phyloP scores from a whole-genome alignment of 2,888 invertebrate species.

The Hydropsyche betteni region DNA sequence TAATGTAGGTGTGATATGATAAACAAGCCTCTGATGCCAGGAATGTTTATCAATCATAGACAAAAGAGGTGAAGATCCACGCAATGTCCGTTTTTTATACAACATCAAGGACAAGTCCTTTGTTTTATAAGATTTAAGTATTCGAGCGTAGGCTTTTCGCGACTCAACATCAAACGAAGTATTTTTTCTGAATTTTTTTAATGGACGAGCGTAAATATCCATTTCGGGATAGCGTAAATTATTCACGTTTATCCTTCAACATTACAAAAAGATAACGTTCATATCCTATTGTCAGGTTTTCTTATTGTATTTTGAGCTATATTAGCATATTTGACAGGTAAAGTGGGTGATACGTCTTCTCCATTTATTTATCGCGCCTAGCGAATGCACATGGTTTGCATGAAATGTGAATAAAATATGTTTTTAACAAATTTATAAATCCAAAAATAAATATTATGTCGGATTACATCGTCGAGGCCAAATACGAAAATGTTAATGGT shows the following conservation, averaged over 20 bases:
- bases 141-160: background rate
- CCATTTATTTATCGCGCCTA: too few species aligned
- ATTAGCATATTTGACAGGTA: constrained; percentile 21
- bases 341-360: constrained; percentile 28
- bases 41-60: constrained; percentile 21
- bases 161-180: background rate
- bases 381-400: background rate
- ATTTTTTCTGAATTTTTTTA: background rate
- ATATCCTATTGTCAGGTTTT: constrained; percentile 1
- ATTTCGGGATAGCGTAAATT: background rate
- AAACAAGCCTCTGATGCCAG: background rate
- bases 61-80: constrained; percentile 11
- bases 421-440: too few species aligned
- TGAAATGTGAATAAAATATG: constrained; percentile 18
- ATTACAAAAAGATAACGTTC: constrained; percentile 2
- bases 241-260: background rate
- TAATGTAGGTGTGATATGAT: constrained; percentile 22
- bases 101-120: background rate
- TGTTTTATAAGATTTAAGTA: constrained; percentile 1
- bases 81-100: constrained; percentile 3
- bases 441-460: too few species aligned
- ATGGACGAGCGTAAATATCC: constrained; percentile 5
- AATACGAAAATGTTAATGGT: too few species aligned
- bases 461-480: too few species aligned
- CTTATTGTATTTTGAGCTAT: background rate